These are phyloP conservation scores for Volucella zonaria DNA, from an alignment of 2,888 invertebrate genomes.

Conservation along the genomic window DNA sequence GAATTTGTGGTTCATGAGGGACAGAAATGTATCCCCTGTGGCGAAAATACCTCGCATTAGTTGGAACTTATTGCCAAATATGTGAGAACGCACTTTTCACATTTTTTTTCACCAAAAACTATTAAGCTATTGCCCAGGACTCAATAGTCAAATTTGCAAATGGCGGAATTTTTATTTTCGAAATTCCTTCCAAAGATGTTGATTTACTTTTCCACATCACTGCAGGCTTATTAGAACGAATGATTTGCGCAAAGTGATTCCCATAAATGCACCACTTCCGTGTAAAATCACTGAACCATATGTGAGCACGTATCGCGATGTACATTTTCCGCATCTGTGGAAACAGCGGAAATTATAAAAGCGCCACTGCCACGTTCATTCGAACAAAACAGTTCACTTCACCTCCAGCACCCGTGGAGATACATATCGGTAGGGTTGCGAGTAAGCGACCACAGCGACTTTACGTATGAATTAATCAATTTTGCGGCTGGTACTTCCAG, in stretches of 20 bases:
- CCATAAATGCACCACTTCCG: constrained; percentile 21
- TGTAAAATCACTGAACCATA: constrained; percentile 59
- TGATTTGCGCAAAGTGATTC: neutral
- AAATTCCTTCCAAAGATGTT: neutral
- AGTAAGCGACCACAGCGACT: constrained; percentile 5
- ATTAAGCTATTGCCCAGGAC: no score
- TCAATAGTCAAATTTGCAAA: no score
- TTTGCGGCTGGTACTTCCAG: neutral
- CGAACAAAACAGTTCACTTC: constrained; percentile 32
- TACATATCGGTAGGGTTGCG: no score
- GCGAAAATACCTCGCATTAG: no score
- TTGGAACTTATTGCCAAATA: no score
- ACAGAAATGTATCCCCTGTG: no score
- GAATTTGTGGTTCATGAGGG: no score
- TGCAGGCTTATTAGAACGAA: constrained; percentile 14
- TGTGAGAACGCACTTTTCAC: no score
- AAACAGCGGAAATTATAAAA: constrained; percentile 60
- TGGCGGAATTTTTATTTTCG: neutral
- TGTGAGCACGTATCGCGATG: constrained; percentile 13
- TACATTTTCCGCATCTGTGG: constrained; percentile 24
- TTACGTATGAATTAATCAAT: constrained; percentile 16
- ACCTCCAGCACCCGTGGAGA: neutral
- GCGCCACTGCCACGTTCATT: constrained; percentile 50
- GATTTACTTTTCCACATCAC: neutral
- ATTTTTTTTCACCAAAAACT: no score